Evolutionary conservation across 2,797 vertebrate species (phyloP).

Genomic region (Taeniopygia guttata): DNA sequence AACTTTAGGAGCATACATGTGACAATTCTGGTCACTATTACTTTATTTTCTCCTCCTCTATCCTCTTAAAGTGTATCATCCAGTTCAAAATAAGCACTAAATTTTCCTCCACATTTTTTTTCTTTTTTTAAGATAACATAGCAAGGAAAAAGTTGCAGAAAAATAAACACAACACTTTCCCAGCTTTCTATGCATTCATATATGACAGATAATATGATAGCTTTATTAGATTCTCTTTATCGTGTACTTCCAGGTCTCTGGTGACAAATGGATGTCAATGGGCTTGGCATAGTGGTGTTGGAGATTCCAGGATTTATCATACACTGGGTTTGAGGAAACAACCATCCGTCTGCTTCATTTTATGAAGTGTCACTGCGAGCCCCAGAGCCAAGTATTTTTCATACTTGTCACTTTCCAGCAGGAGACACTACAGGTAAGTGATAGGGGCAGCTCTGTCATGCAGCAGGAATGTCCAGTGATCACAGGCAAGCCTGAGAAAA

Average conservation of each 20-base stretch:
- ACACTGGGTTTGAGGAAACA: not conserved
- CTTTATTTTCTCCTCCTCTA: not conserved
- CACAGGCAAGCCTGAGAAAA: not conserved
- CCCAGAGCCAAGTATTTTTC: not conserved
- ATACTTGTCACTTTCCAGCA: not conserved
- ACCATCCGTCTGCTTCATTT: not conserved
- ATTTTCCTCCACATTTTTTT: not conserved
- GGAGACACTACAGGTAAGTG: not conserved
- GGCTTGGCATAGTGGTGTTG: not conserved
- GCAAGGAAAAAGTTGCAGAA: not conserved
- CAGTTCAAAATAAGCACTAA: not conserved
- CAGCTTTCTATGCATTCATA: accelerated
- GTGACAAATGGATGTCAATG: not conserved
- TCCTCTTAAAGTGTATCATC: not conserved
- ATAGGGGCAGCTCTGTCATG: not conserved
- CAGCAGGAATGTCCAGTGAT: not conserved
- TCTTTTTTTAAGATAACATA: not conserved
- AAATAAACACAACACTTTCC: not conserved
- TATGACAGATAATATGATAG: not conserved
- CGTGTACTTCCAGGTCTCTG: not conserved
- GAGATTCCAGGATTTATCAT: not conserved
- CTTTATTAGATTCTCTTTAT: not conserved
- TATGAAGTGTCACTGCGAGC: not conserved
- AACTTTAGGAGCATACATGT: not conserved
- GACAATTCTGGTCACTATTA: not conserved